Evolutionary conservation across 2,888 invertebrate species (phyloP).

Genomic region (Ferdinandea cuprea): DNA sequence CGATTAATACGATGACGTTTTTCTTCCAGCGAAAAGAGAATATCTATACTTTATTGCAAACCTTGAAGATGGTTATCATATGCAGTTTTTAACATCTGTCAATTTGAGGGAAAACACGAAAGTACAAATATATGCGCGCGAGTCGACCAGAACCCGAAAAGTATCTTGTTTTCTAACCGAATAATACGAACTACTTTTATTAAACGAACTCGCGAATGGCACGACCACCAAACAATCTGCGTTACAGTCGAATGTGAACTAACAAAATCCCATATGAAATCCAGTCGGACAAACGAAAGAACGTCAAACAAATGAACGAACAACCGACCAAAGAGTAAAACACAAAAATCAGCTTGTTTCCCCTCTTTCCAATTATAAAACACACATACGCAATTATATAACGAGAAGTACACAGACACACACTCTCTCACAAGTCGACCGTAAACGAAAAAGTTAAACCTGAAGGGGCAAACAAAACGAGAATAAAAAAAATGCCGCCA

Average conservation of each 20-base stretch:
- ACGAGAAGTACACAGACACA: slow-evolving; percentile 23
- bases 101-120: slow-evolving; percentile 39
- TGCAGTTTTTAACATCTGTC: slow-evolving; percentile 34
- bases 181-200: slow-evolving; percentile 44
- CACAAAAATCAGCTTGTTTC: slow-evolving; percentile 71
- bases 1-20: slow-evolving; percentile 46
- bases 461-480: not conserved
- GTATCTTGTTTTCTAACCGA: slow-evolving; percentile 5
- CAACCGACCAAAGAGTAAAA: slow-evolving; percentile 70
- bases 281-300: slow-evolving; percentile 79
- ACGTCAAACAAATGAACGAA: slow-evolving; percentile 76
- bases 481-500: slow-evolving; percentile 47
- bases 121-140: slow-evolving; percentile 33
- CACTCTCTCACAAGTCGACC: not conserved
- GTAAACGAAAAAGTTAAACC: slow-evolving; percentile 19
- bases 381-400: slow-evolving; percentile 9
- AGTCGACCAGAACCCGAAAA: slow-evolving; percentile 22
- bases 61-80: slow-evolving; percentile 30
- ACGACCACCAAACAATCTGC: slow-evolving; percentile 82
- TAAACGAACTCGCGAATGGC: slow-evolving; percentile 75
- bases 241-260: slow-evolving; percentile 83
- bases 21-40: slow-evolving; percentile 29
- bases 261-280: slow-evolving; percentile 81
- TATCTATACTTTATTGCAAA: slow-evolving; percentile 27
- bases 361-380: slow-evolving; percentile 66